Evolutionary conservation across 1,140 invertebrate species (phyloP).

Genomic region (Cyphomyrmex costatus): DNA sequence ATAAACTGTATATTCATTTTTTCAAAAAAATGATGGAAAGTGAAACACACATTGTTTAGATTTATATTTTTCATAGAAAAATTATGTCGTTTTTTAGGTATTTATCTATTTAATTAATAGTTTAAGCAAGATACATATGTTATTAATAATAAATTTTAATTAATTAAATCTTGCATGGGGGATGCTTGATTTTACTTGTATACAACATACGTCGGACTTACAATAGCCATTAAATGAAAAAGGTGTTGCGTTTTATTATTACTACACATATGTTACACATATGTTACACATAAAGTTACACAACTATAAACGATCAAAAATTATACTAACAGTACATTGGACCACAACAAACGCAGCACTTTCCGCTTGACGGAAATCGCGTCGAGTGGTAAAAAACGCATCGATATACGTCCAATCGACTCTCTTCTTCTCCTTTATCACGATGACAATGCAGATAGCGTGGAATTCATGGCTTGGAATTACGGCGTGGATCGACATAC

Average conservation of each 20-base stretch:
- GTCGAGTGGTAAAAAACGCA: slow-evolving; percentile 23
- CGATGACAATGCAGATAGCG: slow-evolving; percentile 67
- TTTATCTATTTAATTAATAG: too few species aligned
- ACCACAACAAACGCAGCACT: slow-evolving; percentile 1
- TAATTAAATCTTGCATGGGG: too few species aligned
- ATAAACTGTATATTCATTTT: too few species aligned
- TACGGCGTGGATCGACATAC: slow-evolving; percentile 42
- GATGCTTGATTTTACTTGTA: not conserved
- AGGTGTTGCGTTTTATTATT: not conserved
- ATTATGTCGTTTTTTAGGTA: too few species aligned
- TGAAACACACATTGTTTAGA: too few species aligned
- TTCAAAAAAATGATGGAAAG: too few species aligned
- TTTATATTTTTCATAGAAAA: too few species aligned
- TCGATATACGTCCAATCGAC: slow-evolving; percentile 52
- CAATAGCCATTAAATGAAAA: not conserved
- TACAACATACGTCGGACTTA: not conserved
- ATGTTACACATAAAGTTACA: not conserved
- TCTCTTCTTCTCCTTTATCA: slow-evolving; percentile 65
- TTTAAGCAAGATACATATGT: too few species aligned
- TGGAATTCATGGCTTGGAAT: slow-evolving; percentile 61
- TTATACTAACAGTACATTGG: slow-evolving; percentile 8
- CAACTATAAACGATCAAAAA: slow-evolving; percentile 5
- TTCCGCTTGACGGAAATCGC: slow-evolving; percentile 5
- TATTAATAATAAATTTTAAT: too few species aligned
- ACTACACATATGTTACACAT: not conserved